These are phyloP conservation scores for Paracanthobrama guichenoti DNA, from an alignment of 2,113 vertebrate genomes.

Conservation along the genomic window DNA sequence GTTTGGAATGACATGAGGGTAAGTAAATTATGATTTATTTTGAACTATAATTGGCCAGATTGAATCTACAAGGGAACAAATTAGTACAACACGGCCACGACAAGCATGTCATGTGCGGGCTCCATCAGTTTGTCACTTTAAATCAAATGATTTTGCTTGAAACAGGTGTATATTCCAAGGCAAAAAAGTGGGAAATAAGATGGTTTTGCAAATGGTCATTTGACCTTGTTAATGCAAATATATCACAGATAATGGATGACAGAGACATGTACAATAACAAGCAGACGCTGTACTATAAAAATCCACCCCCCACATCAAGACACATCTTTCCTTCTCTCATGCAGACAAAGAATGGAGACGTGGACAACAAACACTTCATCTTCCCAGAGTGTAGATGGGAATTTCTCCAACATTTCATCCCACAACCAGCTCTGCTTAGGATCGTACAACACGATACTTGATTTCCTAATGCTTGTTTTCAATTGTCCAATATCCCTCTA, in stretches of 20 bases:
- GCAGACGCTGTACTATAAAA: neutral
- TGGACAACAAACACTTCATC: neutral
- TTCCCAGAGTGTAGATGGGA: neutral
- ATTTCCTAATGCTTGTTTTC: neutral
- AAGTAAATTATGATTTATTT: neutral
- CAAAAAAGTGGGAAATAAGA: slow-evolving; percentile 1
- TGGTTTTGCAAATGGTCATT: slow-evolving; percentile 36
- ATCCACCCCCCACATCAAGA: neutral
- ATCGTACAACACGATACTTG: neutral
- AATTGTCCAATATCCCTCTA: neutral
- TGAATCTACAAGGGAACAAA: neutral
- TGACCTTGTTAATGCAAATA: slow-evolving; percentile 23
- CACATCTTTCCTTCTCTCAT: neutral
- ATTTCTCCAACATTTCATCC: slow-evolving; percentile 23
- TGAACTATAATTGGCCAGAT: neutral
- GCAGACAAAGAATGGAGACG: neutral
- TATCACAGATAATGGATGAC: neutral
- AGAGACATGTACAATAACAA: neutral
- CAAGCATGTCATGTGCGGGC: neutral
- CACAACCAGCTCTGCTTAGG: neutral
- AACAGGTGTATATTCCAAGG: slow-evolving; percentile 11
- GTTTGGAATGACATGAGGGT: neutral
- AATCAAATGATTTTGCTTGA: neutral
- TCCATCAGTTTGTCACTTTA: neutral
- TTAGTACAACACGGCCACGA: neutral